Evolutionary conservation across 2,888 invertebrate genomes (phyloP).

Genomic region (Spodoptera littoralis): DNA sequence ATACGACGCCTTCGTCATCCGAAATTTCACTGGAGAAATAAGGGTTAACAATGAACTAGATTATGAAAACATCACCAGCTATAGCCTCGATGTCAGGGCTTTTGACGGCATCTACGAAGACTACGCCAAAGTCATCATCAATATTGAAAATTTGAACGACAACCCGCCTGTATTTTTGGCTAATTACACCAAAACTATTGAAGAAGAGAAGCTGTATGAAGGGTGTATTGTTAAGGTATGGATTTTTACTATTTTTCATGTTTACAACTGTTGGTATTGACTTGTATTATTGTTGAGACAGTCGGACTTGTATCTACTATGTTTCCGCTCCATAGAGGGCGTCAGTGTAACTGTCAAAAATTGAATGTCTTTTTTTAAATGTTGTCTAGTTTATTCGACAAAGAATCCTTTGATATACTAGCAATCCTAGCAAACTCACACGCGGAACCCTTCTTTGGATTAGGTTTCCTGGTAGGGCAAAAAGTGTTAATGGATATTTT

Average conservation of each 20-base stretch:
- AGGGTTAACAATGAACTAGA: constrained; percentile 93
- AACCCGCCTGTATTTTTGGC: constrained; percentile 95
- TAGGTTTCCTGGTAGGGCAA: too few relatives aligned
- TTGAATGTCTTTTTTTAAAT: too few relatives aligned
- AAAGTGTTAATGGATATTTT: too few relatives aligned
- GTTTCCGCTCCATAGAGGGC: too few relatives aligned
- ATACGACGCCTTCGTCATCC: constrained; percentile 95
- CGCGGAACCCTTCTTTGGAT: too few relatives aligned
- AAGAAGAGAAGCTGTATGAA: constrained; percentile 92
- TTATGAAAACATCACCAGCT: constrained; percentile 95
- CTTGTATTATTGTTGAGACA: too few relatives aligned
- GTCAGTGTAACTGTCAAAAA: too few relatives aligned
- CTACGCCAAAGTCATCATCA: constrained; percentile 94
- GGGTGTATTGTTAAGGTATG: constrained; percentile 92
- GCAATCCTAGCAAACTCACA: too few relatives aligned
- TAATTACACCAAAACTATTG: constrained; percentile 92
- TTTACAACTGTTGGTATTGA: not conserved
- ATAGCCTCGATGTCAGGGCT: constrained; percentile 94
- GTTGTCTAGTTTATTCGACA: too few relatives aligned
- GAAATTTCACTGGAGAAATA: constrained; percentile 95
- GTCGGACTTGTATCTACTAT: too few relatives aligned
- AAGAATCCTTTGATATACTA: too few relatives aligned
- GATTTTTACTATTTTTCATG: not conserved
- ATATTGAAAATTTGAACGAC: constrained; percentile 97
- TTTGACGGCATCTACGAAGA: constrained; percentile 95